phyloP scores from a whole-genome alignment of 2,888 invertebrate genomes.

The Pterostichus niger region DNA sequence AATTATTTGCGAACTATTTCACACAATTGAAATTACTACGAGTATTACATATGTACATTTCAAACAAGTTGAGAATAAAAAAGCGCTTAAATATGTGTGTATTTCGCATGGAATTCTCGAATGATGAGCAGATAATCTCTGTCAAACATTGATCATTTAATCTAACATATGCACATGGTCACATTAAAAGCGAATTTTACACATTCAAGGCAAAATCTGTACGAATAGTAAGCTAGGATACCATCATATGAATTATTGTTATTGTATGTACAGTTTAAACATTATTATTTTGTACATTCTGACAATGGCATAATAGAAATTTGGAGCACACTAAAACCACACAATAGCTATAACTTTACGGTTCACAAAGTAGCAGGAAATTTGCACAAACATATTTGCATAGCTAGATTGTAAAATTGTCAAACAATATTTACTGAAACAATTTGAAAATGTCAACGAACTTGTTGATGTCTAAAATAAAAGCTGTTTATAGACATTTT shows the following conservation, averaged over 20 bases:
- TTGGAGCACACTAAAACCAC: background rate
- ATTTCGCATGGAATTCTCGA: background rate
- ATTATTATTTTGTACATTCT: background rate
- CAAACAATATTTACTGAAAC: background rate
- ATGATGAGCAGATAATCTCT: background rate
- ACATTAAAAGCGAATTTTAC: conserved; percentile 48
- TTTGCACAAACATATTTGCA: background rate
- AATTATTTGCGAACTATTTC: too few relatives aligned
- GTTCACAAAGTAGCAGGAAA: background rate
- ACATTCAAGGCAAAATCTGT: conserved; percentile 34
- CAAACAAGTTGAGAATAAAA: too few relatives aligned
- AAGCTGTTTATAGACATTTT: too few relatives aligned
- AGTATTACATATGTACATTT: background rate
- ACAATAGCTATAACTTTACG: background rate
- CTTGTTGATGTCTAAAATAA: background rate
- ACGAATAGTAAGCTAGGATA: background rate
- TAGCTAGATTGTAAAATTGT: background rate
- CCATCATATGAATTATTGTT: background rate
- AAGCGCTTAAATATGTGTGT: background rate
- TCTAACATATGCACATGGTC: conserved; percentile 44
- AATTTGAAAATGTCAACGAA: background rate
- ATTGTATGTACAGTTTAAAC: background rate
- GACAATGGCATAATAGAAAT: background rate
- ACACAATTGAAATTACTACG: too few relatives aligned
- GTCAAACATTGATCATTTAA: conserved; percentile 12